Conservation (phyloP, 2,797 vertebrate genomes). For the Hypotaenidia philippensis region DNA sequence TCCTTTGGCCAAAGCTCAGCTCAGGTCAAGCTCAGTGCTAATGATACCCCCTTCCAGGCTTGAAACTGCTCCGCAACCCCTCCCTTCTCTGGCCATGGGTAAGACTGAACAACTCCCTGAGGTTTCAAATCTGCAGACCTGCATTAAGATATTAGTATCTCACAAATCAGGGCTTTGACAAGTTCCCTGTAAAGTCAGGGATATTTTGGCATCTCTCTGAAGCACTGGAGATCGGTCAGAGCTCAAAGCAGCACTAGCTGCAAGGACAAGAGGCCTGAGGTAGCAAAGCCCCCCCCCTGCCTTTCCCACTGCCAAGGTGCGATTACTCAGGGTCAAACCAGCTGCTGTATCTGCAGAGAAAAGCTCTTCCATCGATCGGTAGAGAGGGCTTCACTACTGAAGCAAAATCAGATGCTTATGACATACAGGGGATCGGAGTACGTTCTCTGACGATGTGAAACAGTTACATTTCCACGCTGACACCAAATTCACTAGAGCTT, state of each 20-base stretch:
- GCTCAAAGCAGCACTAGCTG: slow-evolving; percentile 9
- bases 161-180: neutral
- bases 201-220: neutral
- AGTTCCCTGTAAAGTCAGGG: neutral
- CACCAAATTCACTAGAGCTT: neutral
- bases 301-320: neutral
- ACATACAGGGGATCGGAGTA: neutral
- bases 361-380: neutral
- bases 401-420: neutral
- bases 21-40: slow-evolving; percentile 49
- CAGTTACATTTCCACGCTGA: neutral
- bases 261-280: neutral
- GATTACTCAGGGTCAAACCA: neutral
- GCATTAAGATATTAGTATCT: neutral
- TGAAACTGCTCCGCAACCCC: neutral
- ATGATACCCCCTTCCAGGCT: neutral
- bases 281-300: neutral
- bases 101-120: neutral
- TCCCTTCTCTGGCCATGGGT: neutral
- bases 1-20: slow-evolving; percentile 45
- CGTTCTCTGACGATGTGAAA: neutral
- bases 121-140: neutral
- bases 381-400: neutral
- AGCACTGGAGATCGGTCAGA: neutral
- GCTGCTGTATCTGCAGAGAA: neutral